Conservation (phyloP, 1,140 invertebrate genomes). For the Idris sp. region DNA sequence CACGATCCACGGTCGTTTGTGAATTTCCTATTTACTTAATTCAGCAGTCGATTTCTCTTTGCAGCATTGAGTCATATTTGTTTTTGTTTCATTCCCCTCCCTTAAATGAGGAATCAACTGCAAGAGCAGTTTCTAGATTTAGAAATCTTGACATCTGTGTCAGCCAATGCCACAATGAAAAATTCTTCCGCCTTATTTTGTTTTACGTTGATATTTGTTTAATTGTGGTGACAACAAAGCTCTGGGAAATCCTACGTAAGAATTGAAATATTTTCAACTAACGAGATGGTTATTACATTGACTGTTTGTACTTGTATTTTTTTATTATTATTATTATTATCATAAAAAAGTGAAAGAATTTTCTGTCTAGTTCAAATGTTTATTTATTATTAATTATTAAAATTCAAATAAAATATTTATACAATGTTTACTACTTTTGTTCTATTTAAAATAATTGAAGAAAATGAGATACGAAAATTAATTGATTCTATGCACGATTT, state of each 20-base stretch:
- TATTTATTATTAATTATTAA: too few relatives aligned
- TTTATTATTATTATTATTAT: constrained; percentile 17
- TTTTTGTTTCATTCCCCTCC: too few relatives aligned
- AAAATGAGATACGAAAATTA: too few relatives aligned
- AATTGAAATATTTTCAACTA: constrained; percentile 33
- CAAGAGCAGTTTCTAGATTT: constrained; percentile 64
- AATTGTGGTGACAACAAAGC: constrained; percentile 27
- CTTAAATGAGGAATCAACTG: constrained; percentile 56
- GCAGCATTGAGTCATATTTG: constrained; percentile 65
- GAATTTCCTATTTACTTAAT: constrained; percentile 65
- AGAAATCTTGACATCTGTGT: constrained; percentile 63
- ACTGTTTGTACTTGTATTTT: constrained; percentile 7
- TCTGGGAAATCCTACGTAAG: constrained; percentile 24
- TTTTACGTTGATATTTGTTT: constrained; percentile 39
- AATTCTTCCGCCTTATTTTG: constrained; percentile 67
- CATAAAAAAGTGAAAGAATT: too few relatives aligned
- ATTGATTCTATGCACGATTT: too few relatives aligned
- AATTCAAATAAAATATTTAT: too few relatives aligned
- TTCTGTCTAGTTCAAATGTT: too few relatives aligned
- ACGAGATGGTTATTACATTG: too few relatives aligned
- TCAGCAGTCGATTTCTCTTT: constrained; percentile 65
- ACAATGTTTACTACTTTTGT: too few relatives aligned
- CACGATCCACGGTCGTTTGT: constrained; percentile 54
- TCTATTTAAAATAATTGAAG: too few relatives aligned
- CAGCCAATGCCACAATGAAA: constrained; percentile 66